Evolutionary conservation across 1,140 invertebrate genomes (phyloP), one percentile per base, ranked within the genome.

Genomic region (Drosophila leontia): DNA sequence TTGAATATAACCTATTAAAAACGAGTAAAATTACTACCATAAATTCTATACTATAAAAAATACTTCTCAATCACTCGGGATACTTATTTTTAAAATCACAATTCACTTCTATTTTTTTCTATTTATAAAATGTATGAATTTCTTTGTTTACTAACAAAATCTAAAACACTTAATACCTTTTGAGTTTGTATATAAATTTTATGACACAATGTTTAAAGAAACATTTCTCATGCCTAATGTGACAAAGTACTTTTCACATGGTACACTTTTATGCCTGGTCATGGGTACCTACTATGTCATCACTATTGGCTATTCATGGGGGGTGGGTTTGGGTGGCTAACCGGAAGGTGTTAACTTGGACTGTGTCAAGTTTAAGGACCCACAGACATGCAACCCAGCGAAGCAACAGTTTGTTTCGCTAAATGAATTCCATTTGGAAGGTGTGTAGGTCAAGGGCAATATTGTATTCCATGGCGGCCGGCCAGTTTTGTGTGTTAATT

Each of bases 321-420:
- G 51, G 51, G 29, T 48, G 44, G 65, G 29, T 35, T 11, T 35
- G 65, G 39, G 41, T 32, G 39, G 55, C 13, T 29, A 35, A n/a
- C 42, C 44, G 53, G 51, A 37, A 58, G 62, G 67, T 68, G 67
- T 68, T 67, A 71, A 35, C 69, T 37, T 69, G 65, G 51, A 71
- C 69, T 59, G 69, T 72, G 69, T 72, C 65, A 70, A 72, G 69
- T 70, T 51, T 70, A 72, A 72, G 65, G 69, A 72, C 69, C 67
- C 65, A 17, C 65, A 59, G 65, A 50, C 65, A 72, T 72, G 42
- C 70, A 45, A 71, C 55, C 13, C 17, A 59, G 65, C 11, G 65
- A 74, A 74, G 70, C 70, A 75, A 75, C 72, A 75, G 70, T 75
- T 62, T 75, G 58, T 53, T 51, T 53, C 29, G 39, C 35, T 50